Evolutionary conservation across 2,113 vertebrate species (phyloP).

Genomic region (Casuarius casuarius): DNA sequence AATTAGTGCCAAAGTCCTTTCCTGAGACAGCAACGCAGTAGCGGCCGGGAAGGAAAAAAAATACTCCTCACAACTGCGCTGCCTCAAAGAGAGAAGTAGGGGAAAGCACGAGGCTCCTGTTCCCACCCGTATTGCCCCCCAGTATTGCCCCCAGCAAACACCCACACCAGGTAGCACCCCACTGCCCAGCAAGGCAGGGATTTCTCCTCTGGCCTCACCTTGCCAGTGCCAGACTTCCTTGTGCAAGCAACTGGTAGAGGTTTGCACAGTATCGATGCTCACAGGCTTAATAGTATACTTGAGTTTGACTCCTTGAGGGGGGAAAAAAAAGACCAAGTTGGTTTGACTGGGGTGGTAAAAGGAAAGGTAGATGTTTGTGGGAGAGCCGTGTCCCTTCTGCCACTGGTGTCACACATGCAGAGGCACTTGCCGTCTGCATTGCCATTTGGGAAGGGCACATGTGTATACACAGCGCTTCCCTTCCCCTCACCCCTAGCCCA

Average conservation of each 20-base stretch:
- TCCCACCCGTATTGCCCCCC: fast-evolving
- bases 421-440: neutral
- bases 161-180: fast-evolving
- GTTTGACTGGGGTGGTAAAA: neutral
- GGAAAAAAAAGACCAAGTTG: too few species aligned
- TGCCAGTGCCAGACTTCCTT: fast-evolving
- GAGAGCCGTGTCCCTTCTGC: neutral
- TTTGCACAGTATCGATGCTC: neutral
- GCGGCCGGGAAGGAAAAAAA: neutral
- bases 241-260: fast-evolving
- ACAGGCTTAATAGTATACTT: fast-evolving
- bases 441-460: fast-evolving
- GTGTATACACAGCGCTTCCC: neutral
- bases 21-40: neutral
- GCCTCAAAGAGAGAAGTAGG: fast-evolving
- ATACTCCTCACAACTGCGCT: fast-evolving
- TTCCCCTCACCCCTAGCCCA: fast-evolving
- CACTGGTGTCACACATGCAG: fast-evolving
- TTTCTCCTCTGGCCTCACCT: fast-evolving
- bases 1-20: neutral
- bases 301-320: neutral
- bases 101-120: neutral
- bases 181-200: fast-evolving
- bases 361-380: fast-evolving
- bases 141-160: too few species aligned